These are phyloP conservation scores for Ceratotherium simum DNA, from an alignment of 2,113 vertebrate species.

Conservation along the genomic window DNA sequence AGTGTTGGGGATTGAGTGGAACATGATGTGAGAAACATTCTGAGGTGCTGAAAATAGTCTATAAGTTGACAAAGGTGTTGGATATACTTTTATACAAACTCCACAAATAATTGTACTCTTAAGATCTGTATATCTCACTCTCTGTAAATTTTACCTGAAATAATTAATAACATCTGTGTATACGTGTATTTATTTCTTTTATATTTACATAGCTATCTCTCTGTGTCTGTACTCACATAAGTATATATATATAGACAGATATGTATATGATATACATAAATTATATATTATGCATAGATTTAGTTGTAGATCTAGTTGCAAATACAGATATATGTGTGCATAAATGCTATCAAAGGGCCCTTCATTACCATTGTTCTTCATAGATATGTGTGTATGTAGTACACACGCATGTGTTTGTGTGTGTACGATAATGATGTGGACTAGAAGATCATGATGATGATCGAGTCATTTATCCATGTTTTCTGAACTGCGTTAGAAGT, in stretches of 20 bases:
- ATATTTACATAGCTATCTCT: neutral
- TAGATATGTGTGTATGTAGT: neutral
- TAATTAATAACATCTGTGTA: neutral
- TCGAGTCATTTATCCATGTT: neutral
- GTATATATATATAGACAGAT: neutral
- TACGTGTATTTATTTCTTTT: neutral
- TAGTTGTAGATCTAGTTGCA: neutral
- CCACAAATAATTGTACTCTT: neutral
- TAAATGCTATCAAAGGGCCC: neutral
- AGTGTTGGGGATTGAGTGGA: neutral
- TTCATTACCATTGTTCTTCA: neutral
- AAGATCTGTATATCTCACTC: neutral
- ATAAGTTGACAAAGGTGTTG: neutral
- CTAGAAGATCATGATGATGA: neutral
- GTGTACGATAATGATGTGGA: neutral
- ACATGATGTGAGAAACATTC: neutral
- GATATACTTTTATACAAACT: neutral
- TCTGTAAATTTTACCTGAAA: neutral
- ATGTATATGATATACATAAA: neutral
- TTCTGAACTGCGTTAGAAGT: neutral
- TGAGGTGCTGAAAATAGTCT: neutral
- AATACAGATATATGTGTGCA: neutral
- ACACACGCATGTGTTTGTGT: neutral
- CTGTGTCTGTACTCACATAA: neutral
- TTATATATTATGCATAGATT: neutral